Percentiles rank a stretch among this genome's conserved stretches.
Conservation (phyloP, 1,140 invertebrate genomes). For the Drosophila ogumai region DNA sequence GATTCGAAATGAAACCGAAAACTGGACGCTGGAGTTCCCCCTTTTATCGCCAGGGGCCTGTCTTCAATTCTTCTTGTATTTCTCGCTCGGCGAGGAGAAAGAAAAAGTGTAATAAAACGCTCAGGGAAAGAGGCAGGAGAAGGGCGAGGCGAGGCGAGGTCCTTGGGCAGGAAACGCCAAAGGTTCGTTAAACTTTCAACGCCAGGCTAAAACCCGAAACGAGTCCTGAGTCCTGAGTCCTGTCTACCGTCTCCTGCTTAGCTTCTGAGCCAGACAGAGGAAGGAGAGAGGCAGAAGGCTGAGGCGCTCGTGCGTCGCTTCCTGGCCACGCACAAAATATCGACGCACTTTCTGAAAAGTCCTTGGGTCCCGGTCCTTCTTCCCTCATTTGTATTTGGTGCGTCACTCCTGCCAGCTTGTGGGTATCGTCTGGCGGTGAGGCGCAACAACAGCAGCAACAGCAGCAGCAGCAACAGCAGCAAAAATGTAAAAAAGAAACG, state of each 20-base stretch:
- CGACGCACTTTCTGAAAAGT: conserved; percentile 79
- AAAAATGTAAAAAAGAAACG: conserved; percentile 48
- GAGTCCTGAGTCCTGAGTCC: conserved; percentile 53
- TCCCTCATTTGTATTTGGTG: conserved; percentile 72
- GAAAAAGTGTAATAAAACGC: conserved; percentile 73
- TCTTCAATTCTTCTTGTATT: conserved; percentile 18
- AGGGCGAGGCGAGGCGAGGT: conserved; percentile 7
- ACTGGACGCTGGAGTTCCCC: conserved; percentile 62
- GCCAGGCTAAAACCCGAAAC: conserved; percentile 25
- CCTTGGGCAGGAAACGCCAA: conserved; percentile 70
- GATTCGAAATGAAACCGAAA: conserved; percentile 75
- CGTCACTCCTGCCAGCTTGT: conserved; percentile 64
- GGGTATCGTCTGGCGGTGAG: conserved; percentile 80
- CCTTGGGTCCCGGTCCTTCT: conserved; percentile 49
- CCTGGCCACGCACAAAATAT: conserved; percentile 82
- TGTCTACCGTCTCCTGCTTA: conserved; percentile 34
- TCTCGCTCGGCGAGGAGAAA: conserved; percentile 28
- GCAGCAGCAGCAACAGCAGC: conserved; percentile 21
- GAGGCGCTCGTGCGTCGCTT: conserved; percentile 58
- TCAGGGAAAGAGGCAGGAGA: not conserved
- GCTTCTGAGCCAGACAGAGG: conserved; percentile 32
- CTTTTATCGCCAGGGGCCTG: not conserved
- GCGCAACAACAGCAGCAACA: conserved; percentile 48
- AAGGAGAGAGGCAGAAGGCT: not conserved
- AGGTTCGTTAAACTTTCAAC: conserved; percentile 78